Evolutionary conservation across 2,113 vertebrate genomes (phyloP), one percentile per base, ranked within the genome.

Genomic region (Gallinago media): DNA sequence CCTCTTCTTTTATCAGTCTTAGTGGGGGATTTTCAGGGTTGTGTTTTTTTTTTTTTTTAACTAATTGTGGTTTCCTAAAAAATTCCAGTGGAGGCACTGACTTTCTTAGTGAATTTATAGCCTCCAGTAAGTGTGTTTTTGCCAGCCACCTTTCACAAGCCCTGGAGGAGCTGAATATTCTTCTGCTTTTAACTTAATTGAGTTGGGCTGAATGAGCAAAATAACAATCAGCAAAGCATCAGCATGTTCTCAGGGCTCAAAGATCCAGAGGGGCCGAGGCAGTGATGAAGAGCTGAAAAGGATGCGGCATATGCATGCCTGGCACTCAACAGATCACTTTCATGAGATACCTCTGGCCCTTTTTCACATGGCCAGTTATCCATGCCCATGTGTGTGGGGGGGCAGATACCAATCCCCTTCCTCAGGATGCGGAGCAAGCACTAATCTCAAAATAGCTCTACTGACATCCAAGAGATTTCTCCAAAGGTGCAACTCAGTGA

Each of bases 191-290:
- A 90, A 82, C 32, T 68, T 94, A 92, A 85, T 62, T 84, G 55
- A 38, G 3, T 81, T 81, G 86, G 68, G 70, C 47, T 91, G 65
- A 91, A 85, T 62, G 52, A 89, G 34, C 26, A 86, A 92, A 67
- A 95, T 26, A 36, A 71, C 87, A 87, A 44, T 31, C 73, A 89
- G 61, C 34, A 86, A 92, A 91, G 32, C 34, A 95, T 65, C 73
- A 81, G 31, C 19, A 44, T 82, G 65, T 75, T 94, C 84, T 78
- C 70, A 72, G 49, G 52, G 66, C 76, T 56, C 23, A 86, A 55
- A 84, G 68, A 93, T 66, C 49, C 75, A 63, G 46, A 71, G 16
- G 16, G 31, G 8, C 4, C 2, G 11, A 12, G 42, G 42, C 15
- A 90, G 68, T 92, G 93, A 90, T 11, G 20, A 89, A 87, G 67